These are phyloP conservation scores for Typhlomys cinereus DNA, from an alignment of 2,113 vertebrate genomes.

Conservation along the genomic window DNA sequence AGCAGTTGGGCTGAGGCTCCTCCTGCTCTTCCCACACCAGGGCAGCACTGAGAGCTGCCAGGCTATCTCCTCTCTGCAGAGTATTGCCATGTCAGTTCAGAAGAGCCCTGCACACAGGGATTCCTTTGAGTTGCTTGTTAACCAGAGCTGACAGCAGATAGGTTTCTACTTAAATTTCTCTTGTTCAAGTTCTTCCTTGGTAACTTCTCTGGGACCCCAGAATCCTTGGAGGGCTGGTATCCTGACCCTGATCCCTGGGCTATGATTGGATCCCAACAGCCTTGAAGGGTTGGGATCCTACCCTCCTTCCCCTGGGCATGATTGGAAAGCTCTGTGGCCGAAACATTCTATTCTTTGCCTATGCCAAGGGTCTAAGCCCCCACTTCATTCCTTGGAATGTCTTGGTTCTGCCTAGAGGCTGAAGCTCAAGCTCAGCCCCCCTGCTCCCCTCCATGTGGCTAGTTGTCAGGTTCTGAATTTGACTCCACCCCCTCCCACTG, in stretches of 20 bases:
- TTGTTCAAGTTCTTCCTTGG: not conserved
- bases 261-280: not conserved
- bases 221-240: not conserved
- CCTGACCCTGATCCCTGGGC: not conserved
- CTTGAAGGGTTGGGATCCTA: not conserved
- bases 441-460: accelerated
- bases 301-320: not conserved
- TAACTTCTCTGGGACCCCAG: not conserved
- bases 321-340: not conserved
- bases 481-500: too few relatives aligned
- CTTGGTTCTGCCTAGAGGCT: not conserved
- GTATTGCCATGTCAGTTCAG: not conserved
- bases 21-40: not conserved
- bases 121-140: not conserved
- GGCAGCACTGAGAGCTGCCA: too few relatives aligned
- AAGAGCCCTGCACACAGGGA: not conserved
- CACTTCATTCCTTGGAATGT: not conserved
- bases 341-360: not conserved
- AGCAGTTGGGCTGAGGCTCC: not conserved
- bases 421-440: not conserved
- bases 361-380: not conserved
- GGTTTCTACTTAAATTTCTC: not conserved
- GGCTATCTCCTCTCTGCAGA: not conserved
- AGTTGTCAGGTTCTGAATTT: not conserved
- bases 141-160: not conserved